Base-by-base conservation (phyloP, 2,888 invertebrate species). In the Ligdia adustata region DNA sequence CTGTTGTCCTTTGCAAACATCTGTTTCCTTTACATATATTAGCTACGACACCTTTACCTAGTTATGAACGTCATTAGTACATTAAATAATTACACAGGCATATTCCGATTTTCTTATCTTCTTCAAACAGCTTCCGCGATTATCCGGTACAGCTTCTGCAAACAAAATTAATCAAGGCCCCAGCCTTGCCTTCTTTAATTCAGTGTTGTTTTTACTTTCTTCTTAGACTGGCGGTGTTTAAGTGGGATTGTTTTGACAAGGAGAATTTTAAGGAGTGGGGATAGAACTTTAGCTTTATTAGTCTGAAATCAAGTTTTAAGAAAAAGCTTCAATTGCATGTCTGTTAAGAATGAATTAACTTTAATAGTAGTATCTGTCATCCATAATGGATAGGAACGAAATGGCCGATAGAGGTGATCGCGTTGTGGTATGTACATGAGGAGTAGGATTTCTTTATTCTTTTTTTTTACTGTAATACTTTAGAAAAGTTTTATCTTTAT, bases 21-120 rank as follows among this genome's bases (percentile, higher is more conserved):
- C n/a, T n/a, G n/a, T n/a, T n/a, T n/a, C n/a, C n/a, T n/a, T n/a
- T n/a, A n/a, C n/a, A n/a, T n/a, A n/a, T n/a, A n/a, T n/a, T n/a
- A n/a, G n/a, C 11, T 6, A 13, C 18, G 11, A 4, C 12, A 18
- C 20, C 20, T 33, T 5, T 29, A 42, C 7, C 33, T 9, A 20
- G 9, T 20, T 14, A 12, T 11, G n/a, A 22, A 41, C 57, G 54
- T 35, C 40, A 43, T 26, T 3, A 16, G 24, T 64, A 66, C 9
- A 20, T 18, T 31, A 41, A 75, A 76, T 71, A 76, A 57, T 70
- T 64, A 46, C 70, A 57, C 47, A 63, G 56, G 61, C 56, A 48
- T 64, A 66, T 64, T 62, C 59, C 63, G 54, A 68, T 65, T 72
- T 71, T 77, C n/a, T 79, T 26, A 47, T 47, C 80, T 73, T 62